Base-by-base conservation (phyloP, 2,888 invertebrate genomes). In the Oscheius sp. region DNA sequence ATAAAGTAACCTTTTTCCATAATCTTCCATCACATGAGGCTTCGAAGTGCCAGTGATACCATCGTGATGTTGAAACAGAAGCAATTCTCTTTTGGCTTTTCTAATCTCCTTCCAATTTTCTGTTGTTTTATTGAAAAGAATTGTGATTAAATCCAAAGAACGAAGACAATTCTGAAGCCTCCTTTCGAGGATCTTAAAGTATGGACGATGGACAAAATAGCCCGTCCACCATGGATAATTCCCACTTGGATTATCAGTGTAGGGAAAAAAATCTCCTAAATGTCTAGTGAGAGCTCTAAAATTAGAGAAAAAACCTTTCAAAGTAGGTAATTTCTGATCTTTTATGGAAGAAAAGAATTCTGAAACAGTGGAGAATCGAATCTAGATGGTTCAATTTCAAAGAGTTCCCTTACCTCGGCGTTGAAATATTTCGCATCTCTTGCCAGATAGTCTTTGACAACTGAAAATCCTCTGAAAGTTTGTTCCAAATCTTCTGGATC, bases 1-100 rank as follows among this genome's bases (percentile, higher is more conserved):
- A 25, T 20, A 25, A 3, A 3, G 53, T n/a, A 12, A 76, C 75
- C 80, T 93, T 64, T 92, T 89, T 0, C 93, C 94, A 86, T 95
- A 97, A 87, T 97, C 96, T 72, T 92, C 91, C 92, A 95, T 96
- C 0, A 96, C 96, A 78, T 91, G 91, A 0, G 92, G 91, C 86
- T 94, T 94, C 0, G 94, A 93, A 0, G 96, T 96, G 5, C 96
- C 96, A 0, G 96, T 96, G 68, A 96, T 96, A 6, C 96, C 96
- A 86, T 97, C 97, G 87, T 97, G 97, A 87, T 97, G 97, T 87
- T 96, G 95, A 86, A 96, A 96, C 15, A 96, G 89, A 0, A 92
- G 95, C 72, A 96, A 89, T 87, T 93, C 92, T 52, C 94, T 90
- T 50, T 96, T 89, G 0, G 92, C 93, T 80, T 65, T 78, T 37